Conservation (phyloP, 1,140 invertebrate species). For the Leptinotarsa texana region DNA sequence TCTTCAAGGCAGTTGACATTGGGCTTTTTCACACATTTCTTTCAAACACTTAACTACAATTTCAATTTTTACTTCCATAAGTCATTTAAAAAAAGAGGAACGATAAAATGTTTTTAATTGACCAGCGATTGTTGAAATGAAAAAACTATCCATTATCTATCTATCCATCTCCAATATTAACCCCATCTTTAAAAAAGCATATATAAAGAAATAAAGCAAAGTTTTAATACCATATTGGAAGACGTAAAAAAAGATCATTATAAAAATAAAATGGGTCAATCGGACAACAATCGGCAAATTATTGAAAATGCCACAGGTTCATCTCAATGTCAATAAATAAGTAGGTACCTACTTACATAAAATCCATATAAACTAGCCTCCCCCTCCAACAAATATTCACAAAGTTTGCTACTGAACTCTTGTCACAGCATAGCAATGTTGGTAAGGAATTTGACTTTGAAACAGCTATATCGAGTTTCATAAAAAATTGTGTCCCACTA, state of each 20-base stretch:
- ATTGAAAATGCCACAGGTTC: no score
- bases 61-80: background rate
- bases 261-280: background rate
- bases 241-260: background rate
- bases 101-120: background rate
- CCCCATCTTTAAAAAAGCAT: background rate
- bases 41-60: background rate
- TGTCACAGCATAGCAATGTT: no score
- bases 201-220: background rate
- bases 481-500: no score
- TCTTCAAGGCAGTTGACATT: background rate
- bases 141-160: background rate
- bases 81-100: background rate
- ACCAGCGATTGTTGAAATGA: background rate
- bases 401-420: no score
- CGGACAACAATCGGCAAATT: no score
- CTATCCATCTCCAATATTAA: background rate
- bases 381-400: no score
- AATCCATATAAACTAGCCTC: no score
- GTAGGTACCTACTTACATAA: no score
- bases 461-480: no score
- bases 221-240: background rate
- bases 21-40: background rate
- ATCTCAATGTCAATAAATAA: no score
- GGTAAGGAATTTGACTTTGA: no score